Evolutionary conservation across 2,888 invertebrate species (phyloP), one percentile per base, ranked within the genome.

Genomic region (Kuschelorhynchus macadamiae): DNA sequence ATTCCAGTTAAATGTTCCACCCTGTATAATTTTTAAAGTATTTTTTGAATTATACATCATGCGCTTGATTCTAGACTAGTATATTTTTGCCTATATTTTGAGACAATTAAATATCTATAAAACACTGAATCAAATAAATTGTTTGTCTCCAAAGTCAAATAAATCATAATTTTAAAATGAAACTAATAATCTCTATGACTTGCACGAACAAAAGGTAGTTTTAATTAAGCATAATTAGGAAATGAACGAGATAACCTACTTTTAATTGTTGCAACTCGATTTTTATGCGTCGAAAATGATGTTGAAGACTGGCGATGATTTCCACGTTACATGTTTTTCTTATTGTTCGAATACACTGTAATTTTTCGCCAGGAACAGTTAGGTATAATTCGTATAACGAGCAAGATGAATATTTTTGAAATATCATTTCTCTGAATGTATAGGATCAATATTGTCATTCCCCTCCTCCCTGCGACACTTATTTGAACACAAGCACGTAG

Each of bases 241-340:
- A 36, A 36, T 36, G 4, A 36, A 36, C 11, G 36, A 36, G 36
- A 36, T 36, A 36, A 36, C 36, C 36, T 36, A 36, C 5, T 36
- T 36, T 36, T n/a, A 36, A 36, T 36, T 36, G 36, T 36, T 36
- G 36, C 36, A 36, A 36, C 36, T 3, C 12, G 36, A 36, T 36
- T 36, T 36, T 36, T 36, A 11, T 11, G 36, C 36, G 5, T 36
- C 36, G 36, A 36, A 36, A 36, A 36, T 36, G 11, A 36, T 36
- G 30, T 30, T 30, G 36, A 36, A 36, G 36, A 36, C n/a, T 11
- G 36, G 36, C 36, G 12, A 36, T 36, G 36, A 36, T 36, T 36
- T 4, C 36, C 36, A 36, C 36, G 11, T 36, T 36, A 36, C 25
- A 25, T 25, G 2, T 36, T 36, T 36, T 36, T 36, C 11, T 11